These are phyloP conservation scores for Morinoia aosen DNA, from an alignment of 2,888 invertebrate species.

Conservation along the genomic window DNA sequence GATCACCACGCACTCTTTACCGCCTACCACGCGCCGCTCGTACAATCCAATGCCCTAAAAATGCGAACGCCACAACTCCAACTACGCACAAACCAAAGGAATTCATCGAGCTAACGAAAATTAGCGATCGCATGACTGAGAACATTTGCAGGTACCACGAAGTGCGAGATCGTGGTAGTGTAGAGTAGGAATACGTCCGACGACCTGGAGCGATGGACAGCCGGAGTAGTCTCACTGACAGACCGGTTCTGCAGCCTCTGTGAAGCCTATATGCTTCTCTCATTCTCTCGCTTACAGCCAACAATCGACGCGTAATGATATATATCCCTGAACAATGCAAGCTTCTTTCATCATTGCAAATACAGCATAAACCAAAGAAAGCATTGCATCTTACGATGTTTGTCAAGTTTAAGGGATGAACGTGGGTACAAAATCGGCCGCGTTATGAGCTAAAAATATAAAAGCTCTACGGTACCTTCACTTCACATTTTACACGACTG, in stretches of 20 bases:
- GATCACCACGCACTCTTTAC: neutral
- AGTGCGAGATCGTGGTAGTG: neutral
- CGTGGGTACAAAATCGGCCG: neutral
- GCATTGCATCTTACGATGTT: neutral
- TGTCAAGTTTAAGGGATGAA: neutral
- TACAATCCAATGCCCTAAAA: neutral
- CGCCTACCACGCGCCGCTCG: neutral
- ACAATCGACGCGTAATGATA: neutral
- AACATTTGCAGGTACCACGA: neutral
- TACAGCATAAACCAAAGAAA: neutral
- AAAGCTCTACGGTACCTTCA: neutral
- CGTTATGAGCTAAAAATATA: neutral
- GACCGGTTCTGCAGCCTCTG: conserved; percentile 38
- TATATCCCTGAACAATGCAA: neutral
- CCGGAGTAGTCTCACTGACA: conserved; percentile 29
- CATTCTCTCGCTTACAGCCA: neutral
- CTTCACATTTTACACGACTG: neutral
- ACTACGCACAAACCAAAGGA: neutral
- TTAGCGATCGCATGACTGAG: neutral
- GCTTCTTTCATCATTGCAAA: neutral
- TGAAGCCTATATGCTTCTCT: neutral
- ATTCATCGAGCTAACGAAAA: neutral
- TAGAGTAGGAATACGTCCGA: conserved; percentile 24
- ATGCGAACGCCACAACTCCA: neutral
- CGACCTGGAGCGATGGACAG: neutral